Conservation (phyloP, 2,888 invertebrate genomes). For the Eristalis arbustorum region DNA sequence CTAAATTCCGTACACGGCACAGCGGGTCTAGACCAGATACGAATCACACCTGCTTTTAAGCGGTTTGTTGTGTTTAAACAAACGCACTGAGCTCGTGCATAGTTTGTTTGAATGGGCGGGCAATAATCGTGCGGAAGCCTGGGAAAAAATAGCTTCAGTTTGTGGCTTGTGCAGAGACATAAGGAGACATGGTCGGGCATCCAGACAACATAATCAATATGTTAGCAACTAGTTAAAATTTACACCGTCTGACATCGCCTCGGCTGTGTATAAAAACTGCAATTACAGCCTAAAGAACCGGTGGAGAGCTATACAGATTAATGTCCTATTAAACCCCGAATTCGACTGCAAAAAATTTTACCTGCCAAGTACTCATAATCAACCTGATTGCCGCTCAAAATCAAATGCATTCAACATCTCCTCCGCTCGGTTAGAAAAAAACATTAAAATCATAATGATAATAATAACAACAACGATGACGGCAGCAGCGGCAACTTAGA, state of each 20-base stretch:
- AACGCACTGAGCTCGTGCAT: constrained; percentile 18
- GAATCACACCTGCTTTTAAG: constrained; percentile 49
- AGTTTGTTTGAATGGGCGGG: background rate
- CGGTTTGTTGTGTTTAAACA: constrained; percentile 18
- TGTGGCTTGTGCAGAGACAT: background rate
- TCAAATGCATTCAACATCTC: constrained; percentile 40
- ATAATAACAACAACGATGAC: constrained; percentile 9
- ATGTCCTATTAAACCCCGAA: background rate
- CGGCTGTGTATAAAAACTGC: background rate
- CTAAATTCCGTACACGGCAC: constrained; percentile 23
- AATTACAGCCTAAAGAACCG: background rate
- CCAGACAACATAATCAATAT: background rate
- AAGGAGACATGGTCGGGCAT: background rate
- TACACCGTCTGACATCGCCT: background rate
- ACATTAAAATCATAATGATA: background rate
- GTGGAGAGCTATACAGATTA: background rate
- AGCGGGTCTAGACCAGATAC: constrained; percentile 56
- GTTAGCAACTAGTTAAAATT: no score
- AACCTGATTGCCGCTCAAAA: constrained; percentile 47
- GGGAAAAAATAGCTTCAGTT: background rate
- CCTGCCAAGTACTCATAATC: constrained; percentile 22
- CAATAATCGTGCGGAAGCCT: constrained; percentile 9
- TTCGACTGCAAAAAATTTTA: background rate
- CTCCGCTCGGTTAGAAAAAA: background rate
- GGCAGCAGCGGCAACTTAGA: background rate